A percentile compares a stretch with the other conserved stretches of the same genome.
These are phyloP conservation scores for Halocaridina rubra DNA, from an alignment of 2,888 invertebrate species.

Conservation along the genomic window DNA sequence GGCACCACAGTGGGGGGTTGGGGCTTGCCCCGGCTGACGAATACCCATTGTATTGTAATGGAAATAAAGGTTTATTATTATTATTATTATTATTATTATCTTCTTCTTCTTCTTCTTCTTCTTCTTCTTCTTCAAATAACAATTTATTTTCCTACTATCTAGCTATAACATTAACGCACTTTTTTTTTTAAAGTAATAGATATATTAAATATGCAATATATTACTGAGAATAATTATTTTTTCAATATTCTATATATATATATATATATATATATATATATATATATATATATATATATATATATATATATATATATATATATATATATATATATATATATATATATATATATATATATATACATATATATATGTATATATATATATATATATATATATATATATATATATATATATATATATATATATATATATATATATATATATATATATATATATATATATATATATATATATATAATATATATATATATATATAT, in stretches of 20 bases:
- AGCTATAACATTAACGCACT: background rate
- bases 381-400: background rate
- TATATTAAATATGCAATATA: no score
- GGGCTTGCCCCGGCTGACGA: no score
- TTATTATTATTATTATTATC: no score
- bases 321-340: slow-evolving; percentile 2
- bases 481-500: slow-evolving; percentile 10
- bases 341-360: background rate
- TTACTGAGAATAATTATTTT: background rate
- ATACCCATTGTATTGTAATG: no score
- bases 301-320: background rate
- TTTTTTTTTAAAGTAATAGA: background rate
- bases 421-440: background rate
- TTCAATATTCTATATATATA: background rate
- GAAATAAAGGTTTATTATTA: background rate
- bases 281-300: background rate
- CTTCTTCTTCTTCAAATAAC: no score
- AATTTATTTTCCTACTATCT: no score
- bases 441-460: slow-evolving; percentile 8
- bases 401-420: background rate
- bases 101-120: no score
- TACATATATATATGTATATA: background rate
- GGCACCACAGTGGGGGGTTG: no score
- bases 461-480: slow-evolving; percentile 2
- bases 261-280: background rate